A percentile compares a stretch with the other conserved stretches of the same genome.
phyloP scores from a whole-genome alignment of 2,113 vertebrate genomes.

The Choloepus hoffmanni region DNA sequence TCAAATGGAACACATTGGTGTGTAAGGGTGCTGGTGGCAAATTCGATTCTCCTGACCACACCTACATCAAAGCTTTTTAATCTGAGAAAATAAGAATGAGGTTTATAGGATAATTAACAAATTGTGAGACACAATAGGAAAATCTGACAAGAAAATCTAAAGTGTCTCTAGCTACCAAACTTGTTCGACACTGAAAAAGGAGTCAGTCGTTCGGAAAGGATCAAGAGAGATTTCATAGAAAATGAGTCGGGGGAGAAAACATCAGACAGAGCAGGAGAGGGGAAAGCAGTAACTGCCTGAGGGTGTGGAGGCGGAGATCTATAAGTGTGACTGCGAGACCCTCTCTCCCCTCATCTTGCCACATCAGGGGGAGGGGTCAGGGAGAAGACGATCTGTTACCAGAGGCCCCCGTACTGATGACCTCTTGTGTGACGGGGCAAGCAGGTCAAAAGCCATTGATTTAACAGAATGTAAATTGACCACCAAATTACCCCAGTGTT shows the following conservation, averaged over 20 bases:
- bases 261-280: background rate
- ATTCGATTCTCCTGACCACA: background rate
- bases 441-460: background rate
- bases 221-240: conserved; percentile 1
- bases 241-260: background rate
- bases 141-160: background rate
- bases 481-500: conserved; percentile 16
- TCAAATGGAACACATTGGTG: background rate
- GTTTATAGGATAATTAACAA: background rate
- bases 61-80: background rate
- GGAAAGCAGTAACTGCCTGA: background rate
- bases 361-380: background rate
- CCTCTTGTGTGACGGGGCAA: background rate
- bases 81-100: conserved; percentile 4
- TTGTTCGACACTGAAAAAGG: background rate
- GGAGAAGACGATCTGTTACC: background rate
- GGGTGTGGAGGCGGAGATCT: background rate
- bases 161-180: background rate
- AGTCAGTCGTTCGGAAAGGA: background rate
- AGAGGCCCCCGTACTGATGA: rapidly evolving
- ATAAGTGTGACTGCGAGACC: background rate
- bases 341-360: background rate
- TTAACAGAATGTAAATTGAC: background rate
- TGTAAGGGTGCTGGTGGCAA: background rate
- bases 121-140: background rate